These are phyloP conservation scores for Notoglanidium macrostoma DNA, from an alignment of 2,797 vertebrate species.

Conservation along the genomic window DNA sequence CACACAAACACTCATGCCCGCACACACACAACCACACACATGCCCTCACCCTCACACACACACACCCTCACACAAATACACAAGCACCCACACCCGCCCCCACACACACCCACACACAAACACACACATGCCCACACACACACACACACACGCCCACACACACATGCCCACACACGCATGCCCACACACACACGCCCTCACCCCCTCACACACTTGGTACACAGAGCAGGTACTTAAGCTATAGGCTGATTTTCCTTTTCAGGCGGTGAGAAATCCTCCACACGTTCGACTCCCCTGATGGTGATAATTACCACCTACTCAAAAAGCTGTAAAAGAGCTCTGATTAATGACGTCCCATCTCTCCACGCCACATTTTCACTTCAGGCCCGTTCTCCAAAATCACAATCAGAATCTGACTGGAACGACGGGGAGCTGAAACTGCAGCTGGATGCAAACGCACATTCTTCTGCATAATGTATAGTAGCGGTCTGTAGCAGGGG, in stretches of 20 bases:
- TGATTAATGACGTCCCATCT: slow-evolving; percentile 39
- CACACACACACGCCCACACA: neutral
- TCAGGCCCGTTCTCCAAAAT: slow-evolving; percentile 4
- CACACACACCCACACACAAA: no score
- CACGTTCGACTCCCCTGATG: slow-evolving; percentile 14
- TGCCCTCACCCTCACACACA: no score
- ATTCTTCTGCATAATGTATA: neutral
- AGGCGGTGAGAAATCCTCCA: neutral
- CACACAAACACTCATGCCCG: no score
- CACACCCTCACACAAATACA: no score
- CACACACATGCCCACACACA: no score
- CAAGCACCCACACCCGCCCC: no score
- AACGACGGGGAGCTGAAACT: neutral
- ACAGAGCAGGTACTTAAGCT: slow-evolving; percentile 19
- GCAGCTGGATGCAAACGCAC: neutral
- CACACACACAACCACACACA: no score
- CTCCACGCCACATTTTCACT: slow-evolving; percentile 20
- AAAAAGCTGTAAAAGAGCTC: slow-evolving; percentile 8
- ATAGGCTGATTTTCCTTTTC: slow-evolving; percentile 6
- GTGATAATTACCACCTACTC: slow-evolving; percentile 43
- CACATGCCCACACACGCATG: no score
- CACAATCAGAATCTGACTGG: neutral
- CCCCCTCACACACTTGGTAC: neutral
- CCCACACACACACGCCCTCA: neutral
- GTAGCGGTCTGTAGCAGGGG: neutral